Base-by-base conservation (phyloP, 1,140 invertebrate genomes). In the Physella acuta region DNA sequence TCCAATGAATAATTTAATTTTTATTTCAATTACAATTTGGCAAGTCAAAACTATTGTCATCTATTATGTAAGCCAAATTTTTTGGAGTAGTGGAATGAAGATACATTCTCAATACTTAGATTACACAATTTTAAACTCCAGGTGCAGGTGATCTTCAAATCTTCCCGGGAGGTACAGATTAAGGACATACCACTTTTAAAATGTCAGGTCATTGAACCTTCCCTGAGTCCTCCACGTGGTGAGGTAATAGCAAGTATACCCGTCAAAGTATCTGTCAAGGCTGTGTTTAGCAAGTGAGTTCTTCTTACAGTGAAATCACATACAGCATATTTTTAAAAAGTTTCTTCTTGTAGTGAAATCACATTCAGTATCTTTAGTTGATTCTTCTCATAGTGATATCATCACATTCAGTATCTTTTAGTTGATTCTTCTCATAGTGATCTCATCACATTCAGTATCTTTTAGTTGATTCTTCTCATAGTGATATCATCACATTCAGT, bases 221-320 rank as follows among this genome's bases (percentile, higher is more conserved):
- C 73, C 63, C 71, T 84, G 5, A 76, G 73, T 3, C 8, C 8
- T 44, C 82, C 84, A 4, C 77, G 78, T 37, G 82, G 81, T 2
- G 81, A 83, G 65, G 74, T 80, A 20, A 85, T 86, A 56, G 85
- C 84, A 14, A 81, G 76, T 58, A 85, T 86, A 31, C 85, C 84
- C 16, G 79, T 86, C 68, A 85, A 84, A 73, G 73, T 86, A 5
- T 83, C 84, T 34, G 83, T 81, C 14, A 81, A 81, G 65, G 74
- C 82, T 49, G 78, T 84, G 26, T 85, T 82, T 72, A 83, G 79
- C 76, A 85, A 84, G 84, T 85, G 77, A 78, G 81, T 76, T 16
- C 39, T 44, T 20, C 20, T 44, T 44, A n/a, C n/a, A n/a, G n/a
- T n/a, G n/a, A n/a, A n/a, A n/a, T n/a, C n/a, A n/a, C n/a, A n/a